Evolutionary conservation across 2,888 invertebrate genomes (phyloP).

Genomic region (Conchocele bisecta): DNA sequence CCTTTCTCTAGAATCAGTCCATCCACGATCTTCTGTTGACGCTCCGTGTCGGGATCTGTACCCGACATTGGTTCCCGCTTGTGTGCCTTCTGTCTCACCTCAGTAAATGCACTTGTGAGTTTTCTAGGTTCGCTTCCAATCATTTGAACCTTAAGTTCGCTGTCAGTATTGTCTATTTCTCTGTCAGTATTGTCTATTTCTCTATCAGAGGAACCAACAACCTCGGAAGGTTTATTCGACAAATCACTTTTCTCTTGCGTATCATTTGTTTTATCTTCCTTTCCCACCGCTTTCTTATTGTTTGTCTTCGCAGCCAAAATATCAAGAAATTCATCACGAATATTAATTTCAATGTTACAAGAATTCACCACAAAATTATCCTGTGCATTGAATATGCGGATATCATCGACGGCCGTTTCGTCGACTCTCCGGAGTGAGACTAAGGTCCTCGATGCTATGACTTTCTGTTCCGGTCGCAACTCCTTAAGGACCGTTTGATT

Average conservation of each 20-base stretch:
- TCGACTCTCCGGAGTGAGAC: constrained; percentile 57
- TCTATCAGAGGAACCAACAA: neutral
- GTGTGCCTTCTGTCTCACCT: no score
- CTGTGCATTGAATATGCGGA: constrained; percentile 65
- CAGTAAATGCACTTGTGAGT: no score
- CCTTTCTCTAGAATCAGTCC: constrained; percentile 19
- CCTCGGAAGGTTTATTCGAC: neutral
- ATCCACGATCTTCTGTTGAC: neutral
- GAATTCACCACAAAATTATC: constrained; percentile 71
- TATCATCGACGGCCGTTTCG: constrained; percentile 46
- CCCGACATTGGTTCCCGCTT: no score
- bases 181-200: neutral
- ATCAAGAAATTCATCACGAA: no score
- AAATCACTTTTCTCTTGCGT: neutral
- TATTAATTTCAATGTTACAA: constrained; percentile 47
- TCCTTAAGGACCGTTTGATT: neutral
- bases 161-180: neutral
- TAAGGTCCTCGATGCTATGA: constrained; percentile 61
- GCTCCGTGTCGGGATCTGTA: no score
- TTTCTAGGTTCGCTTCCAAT: no score
- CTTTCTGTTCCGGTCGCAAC: neutral
- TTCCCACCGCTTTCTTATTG: neutral
- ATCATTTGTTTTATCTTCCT: neutral
- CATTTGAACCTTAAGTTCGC: no score
- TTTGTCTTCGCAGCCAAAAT: neutral